phyloP scores from a whole-genome alignment of 2,797 vertebrate genomes.

The Coilia nasus region DNA sequence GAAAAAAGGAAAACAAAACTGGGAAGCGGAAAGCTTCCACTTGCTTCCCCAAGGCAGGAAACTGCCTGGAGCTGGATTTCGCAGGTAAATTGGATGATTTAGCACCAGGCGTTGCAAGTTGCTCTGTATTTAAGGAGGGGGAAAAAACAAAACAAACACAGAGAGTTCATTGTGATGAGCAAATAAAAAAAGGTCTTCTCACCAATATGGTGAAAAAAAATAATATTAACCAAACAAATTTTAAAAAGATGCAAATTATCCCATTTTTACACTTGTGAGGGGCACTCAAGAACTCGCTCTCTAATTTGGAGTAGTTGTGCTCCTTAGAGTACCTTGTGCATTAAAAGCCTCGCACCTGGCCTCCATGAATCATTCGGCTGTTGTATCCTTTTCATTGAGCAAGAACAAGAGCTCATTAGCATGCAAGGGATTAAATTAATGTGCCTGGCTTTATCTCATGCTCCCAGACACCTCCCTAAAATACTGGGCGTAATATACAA shows the following conservation, averaged over 20 bases:
- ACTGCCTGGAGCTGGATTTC: neutral
- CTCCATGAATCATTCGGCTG: conserved; percentile 22
- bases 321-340: neutral
- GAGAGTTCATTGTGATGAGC: neutral
- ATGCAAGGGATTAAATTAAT: conserved; percentile 83
- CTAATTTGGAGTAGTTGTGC: conserved; percentile 2
- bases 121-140: neutral
- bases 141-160: neutral
- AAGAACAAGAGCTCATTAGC: conserved; percentile 83
- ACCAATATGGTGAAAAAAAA: neutral
- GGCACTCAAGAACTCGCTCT: neutral
- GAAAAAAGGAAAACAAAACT: neutral
- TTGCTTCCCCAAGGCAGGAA: neutral
- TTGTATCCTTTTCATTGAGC: conserved; percentile 71
- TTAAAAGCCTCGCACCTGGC: conserved; percentile 13
- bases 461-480: conserved; percentile 97
- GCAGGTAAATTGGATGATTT: neutral
- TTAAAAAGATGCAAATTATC: neutral
- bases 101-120: neutral
- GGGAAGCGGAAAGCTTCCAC: neutral
- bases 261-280: neutral
- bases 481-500: conserved; percentile 98
- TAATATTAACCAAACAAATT: no score
- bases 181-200: neutral
- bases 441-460: conserved; percentile 92